phyloP scores from a whole-genome alignment of 2,797 vertebrate genomes.

The Rhodeus uyekii region DNA sequence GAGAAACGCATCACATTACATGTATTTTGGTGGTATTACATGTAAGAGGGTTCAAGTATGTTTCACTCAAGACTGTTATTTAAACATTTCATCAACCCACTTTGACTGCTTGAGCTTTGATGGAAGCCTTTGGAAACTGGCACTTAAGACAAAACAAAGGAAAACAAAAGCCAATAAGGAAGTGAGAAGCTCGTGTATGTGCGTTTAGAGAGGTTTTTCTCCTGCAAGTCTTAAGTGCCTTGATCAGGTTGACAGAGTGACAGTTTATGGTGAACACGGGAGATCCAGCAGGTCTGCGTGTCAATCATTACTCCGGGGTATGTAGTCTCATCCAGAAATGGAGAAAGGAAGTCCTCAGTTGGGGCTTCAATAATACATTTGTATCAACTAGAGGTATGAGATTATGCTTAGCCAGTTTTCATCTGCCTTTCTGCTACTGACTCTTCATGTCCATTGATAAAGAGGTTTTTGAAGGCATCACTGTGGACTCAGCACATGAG shows the following conservation, averaged over 20 bases:
- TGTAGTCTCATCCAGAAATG: conserved; percentile 19
- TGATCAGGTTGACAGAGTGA: conserved; percentile 67
- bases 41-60: conserved; percentile 49
- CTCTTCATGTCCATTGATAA: conserved; percentile 16
- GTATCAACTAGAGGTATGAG: not conserved
- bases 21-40: conserved; percentile 33
- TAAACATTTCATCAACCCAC: conserved; percentile 54
- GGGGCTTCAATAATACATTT: not conserved
- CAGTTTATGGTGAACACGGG: conserved; percentile 65
- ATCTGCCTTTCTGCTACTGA: not conserved
- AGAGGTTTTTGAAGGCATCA: conserved; percentile 21
- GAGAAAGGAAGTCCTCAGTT: conserved; percentile 16
- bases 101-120: conserved; percentile 51
- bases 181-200: conserved; percentile 57
- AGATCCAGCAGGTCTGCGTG: conserved; percentile 66
- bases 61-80: conserved; percentile 56
- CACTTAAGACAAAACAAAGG: conserved; percentile 62
- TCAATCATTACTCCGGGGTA: conserved; percentile 55
- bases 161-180: conserved; percentile 55
- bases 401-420: not conserved
- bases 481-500: conserved; percentile 32
- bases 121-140: conserved; percentile 59
- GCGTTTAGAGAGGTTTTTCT: conserved; percentile 55
- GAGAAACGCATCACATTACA: conserved; percentile 53
- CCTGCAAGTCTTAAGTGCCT: conserved; percentile 36